Percentiles rank a stretch among this genome's conserved stretches.
Conservation (phyloP, 2,797 vertebrate species). For the Glossophaga mutica region DNA sequence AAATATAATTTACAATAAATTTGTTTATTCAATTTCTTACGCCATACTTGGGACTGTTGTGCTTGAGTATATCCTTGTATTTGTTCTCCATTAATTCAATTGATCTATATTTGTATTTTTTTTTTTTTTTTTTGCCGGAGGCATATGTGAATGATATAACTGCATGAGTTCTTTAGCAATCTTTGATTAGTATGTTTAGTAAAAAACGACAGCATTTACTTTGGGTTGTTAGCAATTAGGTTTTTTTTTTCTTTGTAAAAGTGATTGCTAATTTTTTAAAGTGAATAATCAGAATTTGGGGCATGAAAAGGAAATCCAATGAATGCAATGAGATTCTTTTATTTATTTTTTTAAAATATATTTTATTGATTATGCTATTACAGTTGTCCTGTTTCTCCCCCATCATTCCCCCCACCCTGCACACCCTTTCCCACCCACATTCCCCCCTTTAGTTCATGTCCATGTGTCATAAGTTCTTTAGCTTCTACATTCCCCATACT, state of each 20-base stretch:
- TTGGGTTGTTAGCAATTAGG: slow-evolving; percentile 34
- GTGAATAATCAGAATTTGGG: not conserved
- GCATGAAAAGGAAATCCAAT: not conserved
- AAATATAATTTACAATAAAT: slow-evolving; percentile 56
- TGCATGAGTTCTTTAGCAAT: slow-evolving; percentile 41
- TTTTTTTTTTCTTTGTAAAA: slow-evolving; percentile 3
- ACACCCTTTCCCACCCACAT: too few species aligned
- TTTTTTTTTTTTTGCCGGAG: slow-evolving; percentile 28
- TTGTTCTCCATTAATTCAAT: slow-evolving; percentile 57
- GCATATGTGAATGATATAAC: slow-evolving; percentile 58
- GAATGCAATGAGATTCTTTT: not conserved
- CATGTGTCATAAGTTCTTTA: too few species aligned
- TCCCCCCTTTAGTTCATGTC: too few species aligned
- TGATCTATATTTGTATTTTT: slow-evolving; percentile 37
- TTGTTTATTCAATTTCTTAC: not conserved
- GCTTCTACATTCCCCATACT: too few species aligned
- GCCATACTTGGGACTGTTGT: slow-evolving; percentile 72
- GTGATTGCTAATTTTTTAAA: slow-evolving; percentile 11
- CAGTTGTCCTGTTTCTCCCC: too few species aligned
- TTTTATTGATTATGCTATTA: too few species aligned
- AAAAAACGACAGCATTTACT: slow-evolving; percentile 9
- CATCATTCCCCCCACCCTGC: too few species aligned
- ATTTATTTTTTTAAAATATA: too few species aligned
- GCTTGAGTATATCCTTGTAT: slow-evolving; percentile 70
- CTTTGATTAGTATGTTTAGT: slow-evolving; percentile 48